These are phyloP conservation scores for Albula glossodonta DNA, from an alignment of 2,113 vertebrate genomes.

Conservation along the genomic window DNA sequence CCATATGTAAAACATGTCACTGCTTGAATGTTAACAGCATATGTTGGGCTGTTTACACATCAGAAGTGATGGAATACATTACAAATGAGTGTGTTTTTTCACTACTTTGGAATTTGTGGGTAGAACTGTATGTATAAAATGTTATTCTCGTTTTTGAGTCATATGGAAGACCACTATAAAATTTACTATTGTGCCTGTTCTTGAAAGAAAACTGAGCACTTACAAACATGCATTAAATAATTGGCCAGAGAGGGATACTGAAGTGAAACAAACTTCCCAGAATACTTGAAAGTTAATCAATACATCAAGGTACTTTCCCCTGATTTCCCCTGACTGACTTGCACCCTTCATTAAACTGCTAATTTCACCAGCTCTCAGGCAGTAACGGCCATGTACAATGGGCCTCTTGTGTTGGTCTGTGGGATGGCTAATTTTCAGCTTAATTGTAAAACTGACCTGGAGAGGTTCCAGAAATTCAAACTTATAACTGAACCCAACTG, in stretches of 20 bases:
- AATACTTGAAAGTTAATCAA: conserved; percentile 34
- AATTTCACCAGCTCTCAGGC: conserved; percentile 32
- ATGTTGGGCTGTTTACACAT: not conserved
- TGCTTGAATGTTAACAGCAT: not conserved
- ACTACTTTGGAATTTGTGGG: not conserved
- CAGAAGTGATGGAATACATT: not conserved
- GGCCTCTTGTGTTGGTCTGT: conserved; percentile 35
- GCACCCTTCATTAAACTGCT: conserved; percentile 37
- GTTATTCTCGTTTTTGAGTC: not conserved
- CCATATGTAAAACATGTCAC: not conserved
- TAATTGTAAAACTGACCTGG: conserved; percentile 55
- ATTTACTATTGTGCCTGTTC: not conserved
- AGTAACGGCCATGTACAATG: conserved; percentile 27
- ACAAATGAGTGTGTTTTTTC: not conserved
- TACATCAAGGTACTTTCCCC: conserved; percentile 22
- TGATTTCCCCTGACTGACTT: conserved; percentile 18
- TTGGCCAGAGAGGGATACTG: not conserved
- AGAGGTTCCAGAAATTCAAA: conserved; percentile 28
- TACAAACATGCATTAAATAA: not conserved
- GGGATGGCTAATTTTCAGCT: conserved; percentile 42
- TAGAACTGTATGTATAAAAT: not conserved
- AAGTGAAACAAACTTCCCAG: not conserved
- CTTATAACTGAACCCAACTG: conserved; percentile 14
- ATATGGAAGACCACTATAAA: not conserved
- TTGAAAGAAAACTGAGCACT: not conserved